Conservation (phyloP, 2,797 vertebrate genomes). For the Rallus crepitans region DNA sequence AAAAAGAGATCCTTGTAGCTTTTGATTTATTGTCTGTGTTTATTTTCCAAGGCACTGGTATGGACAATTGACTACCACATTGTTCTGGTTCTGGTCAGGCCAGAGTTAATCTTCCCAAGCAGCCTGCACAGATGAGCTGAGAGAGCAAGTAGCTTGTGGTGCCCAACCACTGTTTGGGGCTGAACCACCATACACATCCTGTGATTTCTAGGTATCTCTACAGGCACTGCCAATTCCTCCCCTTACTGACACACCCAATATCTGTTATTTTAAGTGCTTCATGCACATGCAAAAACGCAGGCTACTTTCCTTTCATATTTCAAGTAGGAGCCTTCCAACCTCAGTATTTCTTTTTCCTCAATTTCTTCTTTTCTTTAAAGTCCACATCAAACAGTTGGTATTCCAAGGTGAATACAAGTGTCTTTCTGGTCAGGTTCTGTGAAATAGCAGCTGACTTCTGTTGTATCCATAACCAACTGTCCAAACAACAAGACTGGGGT, state of each 20-base stretch:
- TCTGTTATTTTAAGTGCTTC: not conserved
- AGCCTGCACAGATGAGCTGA: no score
- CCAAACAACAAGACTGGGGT: not conserved
- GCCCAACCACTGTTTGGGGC: no score
- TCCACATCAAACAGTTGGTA: not conserved
- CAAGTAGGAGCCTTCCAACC: not conserved
- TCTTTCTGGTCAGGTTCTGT: not conserved
- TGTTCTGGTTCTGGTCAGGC: no score
- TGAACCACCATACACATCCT: not conserved
- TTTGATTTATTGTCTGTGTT: not conserved
- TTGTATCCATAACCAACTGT: fast-evolving
- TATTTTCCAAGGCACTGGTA: not conserved
- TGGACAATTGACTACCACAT: not conserved
- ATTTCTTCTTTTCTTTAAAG: not conserved
- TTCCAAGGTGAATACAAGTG: not conserved
- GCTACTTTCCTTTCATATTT: not conserved
- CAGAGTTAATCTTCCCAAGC: no score
- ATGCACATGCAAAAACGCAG: not conserved
- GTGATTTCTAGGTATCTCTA: not conserved
- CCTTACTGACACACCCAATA: fast-evolving
- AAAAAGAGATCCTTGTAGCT: not conserved
- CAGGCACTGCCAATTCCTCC: not conserved
- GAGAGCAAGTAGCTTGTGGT: no score
- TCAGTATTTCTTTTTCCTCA: not conserved
- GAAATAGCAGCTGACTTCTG: not conserved